Evolutionary conservation across 2,797 vertebrate genomes (phyloP), one percentile per base, ranked within the genome.

Genomic region (Helostoma temminkii): DNA sequence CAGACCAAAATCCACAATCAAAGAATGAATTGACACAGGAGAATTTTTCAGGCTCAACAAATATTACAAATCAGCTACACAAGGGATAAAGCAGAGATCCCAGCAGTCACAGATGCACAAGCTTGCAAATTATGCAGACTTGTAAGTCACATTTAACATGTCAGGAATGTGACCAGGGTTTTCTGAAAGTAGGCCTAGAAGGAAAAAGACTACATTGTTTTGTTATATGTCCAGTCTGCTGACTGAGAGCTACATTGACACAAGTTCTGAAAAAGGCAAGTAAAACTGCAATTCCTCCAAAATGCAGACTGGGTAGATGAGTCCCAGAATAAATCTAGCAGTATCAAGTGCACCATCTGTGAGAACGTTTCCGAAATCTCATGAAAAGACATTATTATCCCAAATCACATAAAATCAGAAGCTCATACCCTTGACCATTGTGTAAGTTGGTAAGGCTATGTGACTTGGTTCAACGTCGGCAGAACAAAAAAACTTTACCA

Each of bases 281-380:
- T 8, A 12, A 69, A 75, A n/a, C n/a, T n/a, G n/a, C n/a, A n/a
- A n/a, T n/a, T n/a, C n/a, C n/a, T n/a, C n/a, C n/a, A n/a, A n/a
- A n/a, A n/a, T n/a, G 21, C 28, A 21, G 53, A 64, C 10, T 1
- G 0, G 0, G 22, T 24, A 56, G 62, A 50, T 24, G 59, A 24
- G 45, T 26, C 57, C 52, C 48, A 49, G 46, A 34, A 3, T 21
- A 67, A 46, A 52, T 1, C 39, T 34, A 21, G 24, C 42, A 37
- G 18, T 28, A 60, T 76, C 24, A 71, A 76, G 45, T 83, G 80
- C 60, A 74, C 50, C 45, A 67, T 73, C 73, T 85, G 79, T 32
- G 58, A 84, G 34, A 75, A 25, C 21, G 76, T 70, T 21, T 60
- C 71, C 21, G 18, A 74, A 43, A 49, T 68, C 61, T 37, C 22